Evolutionary conservation across 2,888 invertebrate genomes (phyloP), one percentile per base, ranked within the genome.

Genomic region (Tiliacea aurago): DNA sequence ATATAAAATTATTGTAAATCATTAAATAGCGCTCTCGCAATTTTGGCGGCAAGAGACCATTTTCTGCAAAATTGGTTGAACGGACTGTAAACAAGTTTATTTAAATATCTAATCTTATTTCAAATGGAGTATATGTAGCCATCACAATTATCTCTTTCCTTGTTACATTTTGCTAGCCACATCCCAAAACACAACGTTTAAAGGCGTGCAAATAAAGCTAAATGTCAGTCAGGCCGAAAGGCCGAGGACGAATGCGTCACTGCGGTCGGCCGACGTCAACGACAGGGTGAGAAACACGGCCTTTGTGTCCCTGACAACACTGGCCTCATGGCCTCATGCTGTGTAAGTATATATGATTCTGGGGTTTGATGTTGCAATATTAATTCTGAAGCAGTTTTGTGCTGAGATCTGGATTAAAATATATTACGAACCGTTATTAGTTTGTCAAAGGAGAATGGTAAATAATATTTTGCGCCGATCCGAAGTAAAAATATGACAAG

Each of bases 241-340:
- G 63, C 58, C 63, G 62, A 71, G 51, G 47, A 71, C 62, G 68
- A 49, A 55, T 45, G 33, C 47, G 33, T n/a, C 67, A 68, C 20
- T 80, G 80, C 49, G 80, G 80, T 78, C 53, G 13, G 58, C 78
- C 65, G 18, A 53, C 53, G 68, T 72, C 72, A 69, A 55, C 58
- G 33, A 49, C 80, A 74, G 28, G 18, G 28, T 37, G 37, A 49
- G 56, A 47, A 47, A 20, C 49, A 65, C 59, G 53, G 68, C 65
- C 49, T 80, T 78, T 80, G 62, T 78, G 51, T 41, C 47, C n/a
- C 28, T 43, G 47, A 58, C 58, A 70, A 43, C 68, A 59, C 63
- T 55, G 49, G n/a, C n/a, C 15, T 55, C 20, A 23, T 45, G 43
- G 13, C n/a, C 15, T 53, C 20, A 33, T 49, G 43, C 15, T 33